Evolutionary conservation across 2,113 vertebrate species (phyloP).

Genomic region (Herpetotheres cachinnans): DNA sequence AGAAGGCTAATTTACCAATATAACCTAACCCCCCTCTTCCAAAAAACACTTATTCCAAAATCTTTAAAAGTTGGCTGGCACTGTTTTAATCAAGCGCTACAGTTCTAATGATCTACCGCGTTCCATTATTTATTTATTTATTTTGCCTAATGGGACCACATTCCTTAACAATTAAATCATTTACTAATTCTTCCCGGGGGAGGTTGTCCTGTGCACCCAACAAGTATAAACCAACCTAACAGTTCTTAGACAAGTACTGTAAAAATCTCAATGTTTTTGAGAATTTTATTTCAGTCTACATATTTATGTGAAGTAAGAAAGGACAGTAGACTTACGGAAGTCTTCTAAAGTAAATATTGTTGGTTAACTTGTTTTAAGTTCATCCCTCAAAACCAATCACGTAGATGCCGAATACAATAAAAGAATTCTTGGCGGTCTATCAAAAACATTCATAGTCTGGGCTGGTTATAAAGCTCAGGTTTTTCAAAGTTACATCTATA

Average conservation of each 20-base stretch:
- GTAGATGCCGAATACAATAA: background rate
- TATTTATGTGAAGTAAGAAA: background rate
- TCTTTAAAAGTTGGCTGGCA: background rate
- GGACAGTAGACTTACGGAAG: background rate
- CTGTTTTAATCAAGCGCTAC: background rate
- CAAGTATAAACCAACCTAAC: background rate
- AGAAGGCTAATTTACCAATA: background rate
- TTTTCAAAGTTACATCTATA: background rate
- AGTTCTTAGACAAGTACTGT: background rate
- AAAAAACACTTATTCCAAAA: background rate
- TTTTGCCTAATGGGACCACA: constrained; percentile 28
- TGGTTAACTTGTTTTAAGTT: background rate
- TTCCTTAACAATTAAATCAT: constrained; percentile 59
- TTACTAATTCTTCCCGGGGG: background rate
- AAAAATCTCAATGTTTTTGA: background rate
- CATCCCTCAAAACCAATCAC: background rate
- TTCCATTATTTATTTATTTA: background rate
- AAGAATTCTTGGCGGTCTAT: background rate
- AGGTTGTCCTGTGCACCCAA: constrained; percentile 11
- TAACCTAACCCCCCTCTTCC: background rate
- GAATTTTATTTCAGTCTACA: background rate
- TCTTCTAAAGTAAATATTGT: constrained; percentile 29
- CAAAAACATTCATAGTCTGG: background rate
- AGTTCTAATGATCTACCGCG: background rate
- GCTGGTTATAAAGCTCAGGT: background rate